A percentile compares a stretch with the other conserved stretches of the same genome.
These are phyloP conservation scores for Arge pagana DNA, from an alignment of 2,888 invertebrate genomes.

Conservation along the genomic window DNA sequence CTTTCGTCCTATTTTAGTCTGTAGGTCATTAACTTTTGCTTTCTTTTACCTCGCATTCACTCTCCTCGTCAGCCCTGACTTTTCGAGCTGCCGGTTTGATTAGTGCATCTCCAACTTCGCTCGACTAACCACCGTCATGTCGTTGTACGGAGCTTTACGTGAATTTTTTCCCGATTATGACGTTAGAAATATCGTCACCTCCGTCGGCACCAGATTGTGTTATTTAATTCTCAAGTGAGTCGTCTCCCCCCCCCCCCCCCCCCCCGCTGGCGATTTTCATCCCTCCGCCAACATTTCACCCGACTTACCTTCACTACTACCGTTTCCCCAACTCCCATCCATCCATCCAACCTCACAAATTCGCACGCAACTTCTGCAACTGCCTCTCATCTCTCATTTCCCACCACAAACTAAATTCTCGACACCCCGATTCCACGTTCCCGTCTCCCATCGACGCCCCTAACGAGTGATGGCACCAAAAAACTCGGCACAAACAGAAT, in stretches of 20 bases:
- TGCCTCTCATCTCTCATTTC: no score
- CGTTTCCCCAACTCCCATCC: no score
- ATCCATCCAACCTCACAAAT: no score
- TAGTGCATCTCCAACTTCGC: not conserved
- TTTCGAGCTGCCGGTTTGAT: not conserved
- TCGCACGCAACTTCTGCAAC: no score
- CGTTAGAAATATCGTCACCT: constrained; percentile 1
- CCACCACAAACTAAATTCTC: no score
- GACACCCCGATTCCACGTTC: no score
- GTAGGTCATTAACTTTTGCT: constrained; percentile 21
- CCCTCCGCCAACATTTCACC: no score
- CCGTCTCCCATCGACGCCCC: no score
- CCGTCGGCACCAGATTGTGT: constrained; percentile 11
- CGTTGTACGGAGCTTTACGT: constrained; percentile 9
- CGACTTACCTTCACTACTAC: no score
- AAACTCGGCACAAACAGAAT: no score
- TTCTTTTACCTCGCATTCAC: constrained; percentile 20
- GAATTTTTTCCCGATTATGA: constrained; percentile 1
- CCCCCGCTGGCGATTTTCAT: no score
- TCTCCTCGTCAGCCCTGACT: constrained; percentile 2
- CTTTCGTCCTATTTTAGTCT: constrained; percentile 17
- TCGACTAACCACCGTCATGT: not conserved
- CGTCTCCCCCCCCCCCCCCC: not conserved
- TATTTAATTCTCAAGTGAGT: constrained; percentile 16
- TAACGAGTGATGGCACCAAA: no score